Evolutionary conservation across 2,797 vertebrate genomes (phyloP).

Genomic region (Sebastes diploproa): DNA sequence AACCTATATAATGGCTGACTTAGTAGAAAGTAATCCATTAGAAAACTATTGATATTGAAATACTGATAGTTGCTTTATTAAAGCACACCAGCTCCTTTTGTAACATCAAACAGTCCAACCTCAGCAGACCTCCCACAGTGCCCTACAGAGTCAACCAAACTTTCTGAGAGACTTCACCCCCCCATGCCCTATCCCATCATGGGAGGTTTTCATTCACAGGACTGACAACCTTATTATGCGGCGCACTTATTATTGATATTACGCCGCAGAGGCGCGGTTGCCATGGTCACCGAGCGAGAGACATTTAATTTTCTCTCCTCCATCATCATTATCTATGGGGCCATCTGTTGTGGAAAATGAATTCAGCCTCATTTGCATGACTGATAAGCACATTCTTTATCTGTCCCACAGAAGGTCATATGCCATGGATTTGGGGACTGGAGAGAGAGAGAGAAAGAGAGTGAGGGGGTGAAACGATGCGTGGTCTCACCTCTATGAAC

Average conservation of each 20-base stretch:
- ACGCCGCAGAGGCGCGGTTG: conserved; percentile 94
- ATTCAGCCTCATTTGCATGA: conserved; percentile 99
- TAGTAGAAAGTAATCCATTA: not conserved
- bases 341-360: conserved; percentile 99
- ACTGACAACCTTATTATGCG: conserved; percentile 99
- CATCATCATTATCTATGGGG: conserved; percentile 99
- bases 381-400: conserved; percentile 99
- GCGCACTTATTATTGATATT: conserved; percentile 99
- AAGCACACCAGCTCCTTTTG: not conserved
- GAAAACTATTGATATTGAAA: not conserved
- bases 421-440: conserved; percentile 96
- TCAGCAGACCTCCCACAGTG: conserved; percentile 17
- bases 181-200: conserved; percentile 81
- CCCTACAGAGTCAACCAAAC: conserved; percentile 52
- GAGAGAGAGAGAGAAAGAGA: conserved; percentile 72
- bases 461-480: conserved; percentile 73
- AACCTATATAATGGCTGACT: not conserved
- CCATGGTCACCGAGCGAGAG: conserved; percentile 99
- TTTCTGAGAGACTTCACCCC: conserved; percentile 47
- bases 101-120: not conserved
- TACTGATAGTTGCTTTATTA: not conserved
- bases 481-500: conserved; percentile 65
- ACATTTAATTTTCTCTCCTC: conserved; percentile 99
- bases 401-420: conserved; percentile 99
- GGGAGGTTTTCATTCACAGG: conserved; percentile 91